phyloP scores from a whole-genome alignment of 1,140 invertebrate species.

The Stegodyphus dumicola region DNA sequence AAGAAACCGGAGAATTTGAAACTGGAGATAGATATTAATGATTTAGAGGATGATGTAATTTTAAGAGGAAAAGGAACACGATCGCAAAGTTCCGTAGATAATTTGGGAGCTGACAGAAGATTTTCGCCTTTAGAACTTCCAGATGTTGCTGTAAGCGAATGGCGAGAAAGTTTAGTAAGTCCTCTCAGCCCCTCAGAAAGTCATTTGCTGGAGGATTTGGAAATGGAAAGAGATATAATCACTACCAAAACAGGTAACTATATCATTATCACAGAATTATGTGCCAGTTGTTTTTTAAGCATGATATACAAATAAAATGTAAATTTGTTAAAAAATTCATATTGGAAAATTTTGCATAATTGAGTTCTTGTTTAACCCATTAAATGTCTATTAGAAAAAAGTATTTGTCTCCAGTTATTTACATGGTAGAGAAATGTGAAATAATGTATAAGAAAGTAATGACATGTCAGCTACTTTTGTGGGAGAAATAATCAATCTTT shows the following conservation, averaged over 20 bases:
- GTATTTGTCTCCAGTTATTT: no score
- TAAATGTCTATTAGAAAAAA: no score
- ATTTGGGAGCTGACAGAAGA: neutral
- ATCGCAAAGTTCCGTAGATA: neutral
- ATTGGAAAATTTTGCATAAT: no score
- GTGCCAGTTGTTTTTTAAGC: no score
- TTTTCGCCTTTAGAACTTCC: slow-evolving; percentile 17
- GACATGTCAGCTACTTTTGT: no score
- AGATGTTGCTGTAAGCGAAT: slow-evolving; percentile 1
- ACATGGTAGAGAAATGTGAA: no score
- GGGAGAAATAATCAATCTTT: no score
- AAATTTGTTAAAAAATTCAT: no score
- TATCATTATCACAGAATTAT: neutral
- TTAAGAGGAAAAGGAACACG: neutral
- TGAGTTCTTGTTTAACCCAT: no score
- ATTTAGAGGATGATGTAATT: slow-evolving; percentile 26
- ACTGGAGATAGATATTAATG: slow-evolving; percentile 9
- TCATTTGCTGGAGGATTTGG: slow-evolving; percentile 35
- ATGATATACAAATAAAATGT: no score
- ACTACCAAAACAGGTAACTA: slow-evolving; percentile 16
- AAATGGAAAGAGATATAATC: slow-evolving; percentile 1
- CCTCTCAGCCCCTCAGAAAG: slow-evolving; percentile 30
- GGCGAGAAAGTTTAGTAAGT: slow-evolving; percentile 1
- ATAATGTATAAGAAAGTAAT: no score
- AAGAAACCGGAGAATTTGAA: slow-evolving; percentile 12